Percentiles rank a stretch among this genome's conserved stretches.
Conservation (phyloP, 1,140 invertebrate species). For the Bombus fervidus region DNA sequence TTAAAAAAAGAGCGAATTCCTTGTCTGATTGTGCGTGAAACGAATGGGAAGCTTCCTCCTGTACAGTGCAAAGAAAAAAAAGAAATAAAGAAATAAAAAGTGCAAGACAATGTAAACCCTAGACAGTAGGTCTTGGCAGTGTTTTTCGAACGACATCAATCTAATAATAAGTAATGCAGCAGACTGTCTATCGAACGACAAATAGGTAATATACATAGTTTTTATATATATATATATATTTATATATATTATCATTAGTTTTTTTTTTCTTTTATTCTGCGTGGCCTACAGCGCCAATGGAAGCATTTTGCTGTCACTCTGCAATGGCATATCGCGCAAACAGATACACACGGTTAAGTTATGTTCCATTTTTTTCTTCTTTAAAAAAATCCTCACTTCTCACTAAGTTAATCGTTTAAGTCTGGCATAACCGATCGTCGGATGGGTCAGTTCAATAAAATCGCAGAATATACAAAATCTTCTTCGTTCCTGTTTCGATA, state of each 20-base stretch:
- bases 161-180: constrained; percentile 56
- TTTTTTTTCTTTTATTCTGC: constrained; percentile 62
- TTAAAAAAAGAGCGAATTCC: not conserved
- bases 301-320: constrained; percentile 72
- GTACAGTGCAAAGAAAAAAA: constrained; percentile 33
- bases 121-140: constrained; percentile 58
- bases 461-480: not conserved
- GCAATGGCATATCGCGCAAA: constrained; percentile 64
- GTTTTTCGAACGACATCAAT: constrained; percentile 53
- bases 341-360: constrained; percentile 52
- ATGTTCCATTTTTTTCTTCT: constrained; percentile 16
- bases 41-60: constrained; percentile 24
- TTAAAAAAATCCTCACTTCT: constrained; percentile 51
- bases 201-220: constrained; percentile 66
- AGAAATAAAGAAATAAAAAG: not conserved
- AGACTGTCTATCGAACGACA: constrained; percentile 70
- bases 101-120: constrained; percentile 65
- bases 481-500: not conserved
- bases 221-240: constrained; percentile 65
- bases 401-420: constrained; percentile 41
- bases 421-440: constrained; percentile 41
- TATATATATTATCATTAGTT: constrained; percentile 66
- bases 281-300: constrained; percentile 71
- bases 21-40: constrained; percentile 46
- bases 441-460: constrained; percentile 30